Evolutionary conservation across 1,140 invertebrate genomes (phyloP), one percentile per base, ranked within the genome.

Genomic region (Calliopsis andreniformis): DNA sequence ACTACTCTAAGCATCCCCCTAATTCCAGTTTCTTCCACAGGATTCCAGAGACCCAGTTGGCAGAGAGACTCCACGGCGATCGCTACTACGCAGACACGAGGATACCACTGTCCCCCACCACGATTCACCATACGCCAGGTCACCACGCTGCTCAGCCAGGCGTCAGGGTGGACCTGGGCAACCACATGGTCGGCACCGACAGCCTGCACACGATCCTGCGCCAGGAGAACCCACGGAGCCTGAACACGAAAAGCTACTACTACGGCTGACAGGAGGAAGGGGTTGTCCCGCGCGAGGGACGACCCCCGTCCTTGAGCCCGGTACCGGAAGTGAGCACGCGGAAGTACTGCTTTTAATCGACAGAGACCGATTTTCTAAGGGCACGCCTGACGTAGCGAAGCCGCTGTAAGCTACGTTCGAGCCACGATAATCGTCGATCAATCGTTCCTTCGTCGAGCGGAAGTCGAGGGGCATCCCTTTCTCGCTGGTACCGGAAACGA

Each of bases 241-340:
- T 94, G 28, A 92, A 89, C 78, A 93, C 91, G 72, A 93, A 92
- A 79, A 93, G 93, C 84, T 94, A 94, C 77, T 94, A 94, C 85
- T 94, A 94, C 76, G 93, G 93, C 91, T 94, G 93, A 94, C 92
- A 91, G 73, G 91, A 93, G 80, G 87, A 91, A 68, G 88, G 91
- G 90, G 90, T 88, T 87, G 90, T 88, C 86, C 87, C 85, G 23
- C 89, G 88, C 55, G 89, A 91, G 78, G 91, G 89, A 79, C 89
- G 88, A 80, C 90, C 90, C 87, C 89, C 87, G 66, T 86, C 86
- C 77, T 82, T 92, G 76, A 92, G 91, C 80, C 89, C 90, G 49
- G 91, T 92, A 62, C 89, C 90, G 73, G 90, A 91, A 87, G 89
- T 91, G 79, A 91, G 88, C 85, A 87, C 90, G 51, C 79, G 91